Conservation (phyloP, 2,797 vertebrate species). For the Cygnus olor region DNA sequence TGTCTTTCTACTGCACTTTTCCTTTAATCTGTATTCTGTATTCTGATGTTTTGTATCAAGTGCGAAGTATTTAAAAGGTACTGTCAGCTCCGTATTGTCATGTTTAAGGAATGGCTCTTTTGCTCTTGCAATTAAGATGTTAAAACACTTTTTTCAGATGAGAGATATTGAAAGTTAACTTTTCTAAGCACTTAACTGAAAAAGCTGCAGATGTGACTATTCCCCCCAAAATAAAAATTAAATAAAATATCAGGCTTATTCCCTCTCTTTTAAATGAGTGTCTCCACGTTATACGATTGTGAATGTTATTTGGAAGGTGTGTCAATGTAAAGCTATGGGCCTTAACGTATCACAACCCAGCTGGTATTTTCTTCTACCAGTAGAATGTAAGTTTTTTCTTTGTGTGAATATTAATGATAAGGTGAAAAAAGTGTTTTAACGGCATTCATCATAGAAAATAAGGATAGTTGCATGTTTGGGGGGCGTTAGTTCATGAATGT, state of each 20-base stretch:
- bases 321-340: background rate
- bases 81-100: constrained; percentile 49
- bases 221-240: background rate
- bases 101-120: constrained; percentile 45
- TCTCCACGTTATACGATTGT: background rate
- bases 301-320: background rate
- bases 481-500: constrained; percentile 15
- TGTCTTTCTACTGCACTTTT: constrained; percentile 61
- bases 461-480: constrained; percentile 55
- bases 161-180: constrained; percentile 23
- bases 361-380: background rate
- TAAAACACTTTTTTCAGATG: constrained; percentile 45
- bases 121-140: constrained; percentile 26
- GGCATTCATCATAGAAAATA: constrained; percentile 39
- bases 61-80: constrained; percentile 62
- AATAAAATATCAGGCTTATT: background rate
- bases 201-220: background rate
- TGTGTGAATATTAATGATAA: background rate
- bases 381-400: background rate
- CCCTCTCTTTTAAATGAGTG: background rate
- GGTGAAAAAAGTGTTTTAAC: constrained; percentile 69
- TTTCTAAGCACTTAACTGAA: constrained; percentile 14
- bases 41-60: constrained; percentile 66
- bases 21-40: constrained; percentile 66
- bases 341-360: background rate